These are phyloP conservation scores for Rhodinocichla rosea DNA, from an alignment of 2,113 vertebrate genomes.

Conservation along the genomic window DNA sequence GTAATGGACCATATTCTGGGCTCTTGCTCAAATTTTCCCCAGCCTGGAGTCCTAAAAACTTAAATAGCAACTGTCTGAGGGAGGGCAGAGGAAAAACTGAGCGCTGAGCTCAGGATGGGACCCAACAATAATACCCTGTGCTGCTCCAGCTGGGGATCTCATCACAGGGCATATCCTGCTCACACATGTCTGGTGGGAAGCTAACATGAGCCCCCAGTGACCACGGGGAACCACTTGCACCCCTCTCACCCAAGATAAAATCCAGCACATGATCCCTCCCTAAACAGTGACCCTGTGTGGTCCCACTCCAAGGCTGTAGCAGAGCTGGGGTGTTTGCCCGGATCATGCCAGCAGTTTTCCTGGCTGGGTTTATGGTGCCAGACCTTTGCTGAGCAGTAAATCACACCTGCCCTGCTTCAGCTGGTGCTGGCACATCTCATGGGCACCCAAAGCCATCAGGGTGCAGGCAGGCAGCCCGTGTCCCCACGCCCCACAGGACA, in stretches of 20 bases:
- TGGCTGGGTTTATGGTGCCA: not conserved
- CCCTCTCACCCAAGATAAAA: not conserved
- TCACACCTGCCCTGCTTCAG: not conserved
- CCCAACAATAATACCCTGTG: slow-evolving; percentile 11
- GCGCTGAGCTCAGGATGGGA: not conserved
- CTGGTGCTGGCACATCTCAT: not conserved
- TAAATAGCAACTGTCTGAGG: slow-evolving; percentile 16
- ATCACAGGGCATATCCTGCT: not conserved
- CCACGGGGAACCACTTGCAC: not conserved
- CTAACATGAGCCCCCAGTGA: not conserved
- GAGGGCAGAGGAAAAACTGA: slow-evolving; percentile 54
- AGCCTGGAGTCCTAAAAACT: not conserved
- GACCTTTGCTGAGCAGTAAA: not conserved
- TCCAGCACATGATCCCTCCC: not conserved
- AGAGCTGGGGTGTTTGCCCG: not conserved
- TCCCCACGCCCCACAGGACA: not conserved
- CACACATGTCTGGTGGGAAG: fast-evolving
- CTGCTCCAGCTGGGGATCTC: slow-evolving; percentile 10
- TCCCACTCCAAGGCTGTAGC: fast-evolving
- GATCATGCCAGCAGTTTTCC: not conserved
- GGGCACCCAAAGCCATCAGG: not conserved
- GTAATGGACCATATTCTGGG: not conserved
- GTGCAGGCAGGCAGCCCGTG: not conserved
- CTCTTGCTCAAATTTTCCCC: slow-evolving; percentile 49
- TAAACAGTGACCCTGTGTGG: fast-evolving